These are phyloP conservation scores for Eupelmus urozonus DNA, from an alignment of 2,888 invertebrate species.

Conservation along the genomic window DNA sequence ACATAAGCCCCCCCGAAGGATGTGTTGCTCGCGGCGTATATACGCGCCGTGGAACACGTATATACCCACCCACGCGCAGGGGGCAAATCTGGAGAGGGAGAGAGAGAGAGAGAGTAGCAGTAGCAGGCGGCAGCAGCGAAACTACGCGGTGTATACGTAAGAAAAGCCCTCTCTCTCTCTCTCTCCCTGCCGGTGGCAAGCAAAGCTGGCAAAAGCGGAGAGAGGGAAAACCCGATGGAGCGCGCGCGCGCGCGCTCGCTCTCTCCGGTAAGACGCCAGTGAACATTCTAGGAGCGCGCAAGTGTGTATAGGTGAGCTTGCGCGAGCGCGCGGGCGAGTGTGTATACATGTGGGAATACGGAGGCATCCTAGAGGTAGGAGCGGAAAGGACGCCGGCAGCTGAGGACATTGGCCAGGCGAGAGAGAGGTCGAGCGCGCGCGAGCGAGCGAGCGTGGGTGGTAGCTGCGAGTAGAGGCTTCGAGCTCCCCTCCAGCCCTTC, in stretches of 20 bases:
- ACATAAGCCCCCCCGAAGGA: slow-evolving; percentile 41
- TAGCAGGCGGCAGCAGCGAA: too few relatives aligned
- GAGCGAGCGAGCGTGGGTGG: slow-evolving; percentile 52
- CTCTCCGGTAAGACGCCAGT: slow-evolving; percentile 53
- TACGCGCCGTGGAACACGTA: neutral
- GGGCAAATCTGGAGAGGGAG: slow-evolving; percentile 45
- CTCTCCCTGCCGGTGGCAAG: neutral
- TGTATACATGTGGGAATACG: neutral
- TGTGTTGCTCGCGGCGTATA: slow-evolving; percentile 25
- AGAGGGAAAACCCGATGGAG: slow-evolving; percentile 30
- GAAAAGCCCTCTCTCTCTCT: slow-evolving; percentile 24
- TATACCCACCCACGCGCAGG: slow-evolving; percentile 14
- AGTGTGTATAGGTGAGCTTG: too few relatives aligned
- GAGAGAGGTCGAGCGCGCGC: slow-evolving; percentile 56
- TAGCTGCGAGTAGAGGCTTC: neutral
- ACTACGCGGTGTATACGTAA: too few relatives aligned
- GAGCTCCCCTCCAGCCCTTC: slow-evolving; percentile 2
- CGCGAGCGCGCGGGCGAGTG: neutral
- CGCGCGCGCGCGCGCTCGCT: too few relatives aligned
- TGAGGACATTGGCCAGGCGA: slow-evolving; percentile 59
- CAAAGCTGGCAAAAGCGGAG: slow-evolving; percentile 13
- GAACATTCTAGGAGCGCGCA: slow-evolving; percentile 47
- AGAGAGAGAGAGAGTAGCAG: slow-evolving; percentile 20
- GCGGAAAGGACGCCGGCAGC: slow-evolving; percentile 47
- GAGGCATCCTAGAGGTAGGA: slow-evolving; percentile 11